Evolutionary conservation across 2,113 vertebrate species (phyloP).

Genomic region (Mustela nigripes): DNA sequence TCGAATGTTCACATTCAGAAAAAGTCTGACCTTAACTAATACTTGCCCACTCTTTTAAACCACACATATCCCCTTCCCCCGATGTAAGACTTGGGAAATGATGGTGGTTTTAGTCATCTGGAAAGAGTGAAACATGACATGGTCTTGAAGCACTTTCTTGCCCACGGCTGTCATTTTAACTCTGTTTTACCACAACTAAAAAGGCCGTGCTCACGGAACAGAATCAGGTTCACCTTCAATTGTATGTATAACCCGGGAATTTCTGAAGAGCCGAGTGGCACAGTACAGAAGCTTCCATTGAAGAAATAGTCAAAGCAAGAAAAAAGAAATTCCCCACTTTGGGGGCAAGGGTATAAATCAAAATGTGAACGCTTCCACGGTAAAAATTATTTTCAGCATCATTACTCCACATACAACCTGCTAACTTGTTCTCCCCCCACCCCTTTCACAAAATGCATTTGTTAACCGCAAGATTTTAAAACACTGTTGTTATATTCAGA

Average conservation of each 20-base stretch:
- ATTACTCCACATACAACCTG: not conserved
- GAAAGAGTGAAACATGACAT: constrained; percentile 81
- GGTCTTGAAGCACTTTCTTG: constrained; percentile 52
- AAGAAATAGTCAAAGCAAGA: constrained; percentile 2
- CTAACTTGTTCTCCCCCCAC: not conserved
- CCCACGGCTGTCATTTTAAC: constrained; percentile 67
- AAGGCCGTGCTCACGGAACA: constrained; percentile 58
- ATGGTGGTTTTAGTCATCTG: constrained; percentile 79
- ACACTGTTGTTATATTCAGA: not conserved
- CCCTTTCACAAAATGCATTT: constrained; percentile 23
- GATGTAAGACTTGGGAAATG: constrained; percentile 52
- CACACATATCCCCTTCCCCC: constrained; percentile 57
- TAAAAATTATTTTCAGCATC: constrained; percentile 42
- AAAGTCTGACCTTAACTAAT: constrained; percentile 35
- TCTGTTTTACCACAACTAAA: not conserved
- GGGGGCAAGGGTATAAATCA: not conserved
- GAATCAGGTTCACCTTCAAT: constrained; percentile 37
- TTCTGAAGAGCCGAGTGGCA: constrained; percentile 64
- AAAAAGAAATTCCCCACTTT: not conserved
- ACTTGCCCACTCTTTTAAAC: constrained; percentile 26
- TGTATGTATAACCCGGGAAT: constrained; percentile 65
- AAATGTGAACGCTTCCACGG: constrained; percentile 4
- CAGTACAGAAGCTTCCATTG: constrained; percentile 1
- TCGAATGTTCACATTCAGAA: constrained; percentile 29
- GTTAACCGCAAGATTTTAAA: constrained; percentile 48